Conservation (phyloP, 2,888 invertebrate species). For the Tanytarsus gracilentus region DNA sequence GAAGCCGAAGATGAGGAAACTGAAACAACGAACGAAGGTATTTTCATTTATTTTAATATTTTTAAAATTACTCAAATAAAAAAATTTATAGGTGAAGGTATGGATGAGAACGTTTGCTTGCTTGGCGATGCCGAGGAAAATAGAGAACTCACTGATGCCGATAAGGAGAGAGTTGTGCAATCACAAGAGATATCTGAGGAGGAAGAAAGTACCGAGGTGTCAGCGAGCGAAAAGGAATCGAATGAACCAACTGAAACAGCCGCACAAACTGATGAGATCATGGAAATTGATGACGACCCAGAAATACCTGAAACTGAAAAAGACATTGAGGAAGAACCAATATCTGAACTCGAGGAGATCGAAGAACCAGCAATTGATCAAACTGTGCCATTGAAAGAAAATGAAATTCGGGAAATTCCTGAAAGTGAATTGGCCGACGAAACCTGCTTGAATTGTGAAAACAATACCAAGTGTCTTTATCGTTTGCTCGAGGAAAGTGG, state of each 20-base stretch:
- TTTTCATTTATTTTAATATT: too few species aligned
- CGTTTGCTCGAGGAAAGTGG: slow-evolving; percentile 39
- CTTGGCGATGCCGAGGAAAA: slow-evolving; percentile 63
- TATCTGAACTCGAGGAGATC: slow-evolving; percentile 35
- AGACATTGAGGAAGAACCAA: slow-evolving; percentile 22
- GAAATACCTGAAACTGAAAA: slow-evolving; percentile 13
- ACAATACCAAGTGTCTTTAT: slow-evolving; percentile 39
- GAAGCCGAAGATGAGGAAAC: neutral
- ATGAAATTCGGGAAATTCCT: slow-evolving; percentile 44
- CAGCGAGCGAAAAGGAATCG: slow-evolving; percentile 27
- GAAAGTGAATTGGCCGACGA: slow-evolving; percentile 35
- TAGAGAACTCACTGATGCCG: slow-evolving; percentile 57
- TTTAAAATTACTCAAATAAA: too few species aligned
- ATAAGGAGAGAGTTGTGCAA: slow-evolving; percentile 50
- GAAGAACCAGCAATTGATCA: slow-evolving; percentile 45
- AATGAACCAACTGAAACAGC: neutral
- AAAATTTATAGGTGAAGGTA: too few species aligned
- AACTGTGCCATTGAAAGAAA: slow-evolving; percentile 38
- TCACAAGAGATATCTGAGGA: slow-evolving; percentile 41
- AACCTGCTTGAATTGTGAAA: slow-evolving; percentile 46
- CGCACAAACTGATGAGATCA: slow-evolving; percentile 28
- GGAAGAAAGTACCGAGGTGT: slow-evolving; percentile 33
- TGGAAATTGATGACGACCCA: slow-evolving; percentile 26
- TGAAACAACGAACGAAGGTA: slow-evolving; percentile 33
- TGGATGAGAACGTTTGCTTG: slow-evolving; percentile 58